These are phyloP conservation scores for Margarornis squamiger DNA, from an alignment of 2,797 vertebrate species.

Conservation along the genomic window DNA sequence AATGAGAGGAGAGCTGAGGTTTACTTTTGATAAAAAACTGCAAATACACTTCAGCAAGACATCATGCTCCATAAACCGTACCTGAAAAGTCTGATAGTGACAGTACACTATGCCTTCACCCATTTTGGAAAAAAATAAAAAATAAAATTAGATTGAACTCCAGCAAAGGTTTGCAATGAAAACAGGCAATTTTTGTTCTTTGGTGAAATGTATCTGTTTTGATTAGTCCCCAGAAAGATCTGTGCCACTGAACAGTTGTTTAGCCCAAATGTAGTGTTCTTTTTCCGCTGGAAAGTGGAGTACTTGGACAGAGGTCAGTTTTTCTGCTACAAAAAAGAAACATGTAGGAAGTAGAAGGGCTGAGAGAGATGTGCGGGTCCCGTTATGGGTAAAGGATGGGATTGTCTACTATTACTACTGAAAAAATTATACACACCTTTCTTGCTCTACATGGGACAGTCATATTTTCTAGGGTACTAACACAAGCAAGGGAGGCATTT, in stretches of 20 bases:
- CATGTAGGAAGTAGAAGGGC: rapidly evolving
- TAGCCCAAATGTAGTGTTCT: rapidly evolving
- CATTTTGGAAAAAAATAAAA: background rate
- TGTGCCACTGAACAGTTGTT: background rate
- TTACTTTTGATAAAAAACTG: background rate
- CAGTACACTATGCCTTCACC: background rate
- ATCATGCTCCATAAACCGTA: rapidly evolving
- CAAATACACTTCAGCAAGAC: background rate
- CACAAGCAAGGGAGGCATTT: background rate
- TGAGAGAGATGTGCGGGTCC: background rate
- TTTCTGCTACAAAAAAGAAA: background rate
- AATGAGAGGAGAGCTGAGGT: background rate
- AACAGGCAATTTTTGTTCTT: background rate
- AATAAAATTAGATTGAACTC: background rate
- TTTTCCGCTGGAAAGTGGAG: background rate
- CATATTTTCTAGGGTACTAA: background rate
- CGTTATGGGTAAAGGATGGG: background rate
- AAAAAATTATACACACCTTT: background rate
- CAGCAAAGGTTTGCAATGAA: background rate
- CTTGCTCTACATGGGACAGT: background rate
- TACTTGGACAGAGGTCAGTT: background rate
- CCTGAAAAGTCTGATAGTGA: background rate
- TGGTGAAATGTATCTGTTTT: background rate
- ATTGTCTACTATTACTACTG: background rate
- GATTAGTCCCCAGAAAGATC: background rate